Percentiles rank a stretch among this genome's conserved stretches.
Evolutionary conservation across 1,140 invertebrate genomes (phyloP).

Genomic region (Aphelenchoides besseyi): DNA sequence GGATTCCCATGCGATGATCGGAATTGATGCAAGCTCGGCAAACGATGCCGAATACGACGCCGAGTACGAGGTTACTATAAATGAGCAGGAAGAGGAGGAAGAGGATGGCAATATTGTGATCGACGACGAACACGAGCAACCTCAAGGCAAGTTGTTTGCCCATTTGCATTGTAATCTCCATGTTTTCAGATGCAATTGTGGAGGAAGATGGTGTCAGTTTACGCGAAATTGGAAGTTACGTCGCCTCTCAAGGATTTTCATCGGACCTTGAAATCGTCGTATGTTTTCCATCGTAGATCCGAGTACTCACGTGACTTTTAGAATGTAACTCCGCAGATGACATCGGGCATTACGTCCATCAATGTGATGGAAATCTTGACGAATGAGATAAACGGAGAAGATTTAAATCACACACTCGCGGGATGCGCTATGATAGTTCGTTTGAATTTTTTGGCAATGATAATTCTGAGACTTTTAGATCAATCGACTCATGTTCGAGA

Average conservation of each 20-base stretch:
- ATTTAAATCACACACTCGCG: constrained; percentile 20
- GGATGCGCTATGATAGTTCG: constrained; percentile 30
- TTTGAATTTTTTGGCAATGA: background rate
- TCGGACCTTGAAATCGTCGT: constrained; percentile 31
- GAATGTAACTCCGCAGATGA: constrained; percentile 24
- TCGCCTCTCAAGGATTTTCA: constrained; percentile 15
- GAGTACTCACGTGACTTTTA: constrained; percentile 1
- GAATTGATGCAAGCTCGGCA: background rate
- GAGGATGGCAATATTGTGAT: no score
- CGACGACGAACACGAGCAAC: no score
- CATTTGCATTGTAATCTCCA: no score
- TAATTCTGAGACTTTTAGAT: constrained; percentile 26
- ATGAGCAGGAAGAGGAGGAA: no score
- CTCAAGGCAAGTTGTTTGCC: no score
- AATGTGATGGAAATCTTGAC: constrained; percentile 28
- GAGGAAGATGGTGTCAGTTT: constrained; percentile 23
- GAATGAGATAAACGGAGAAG: background rate
- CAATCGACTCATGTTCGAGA: constrained; percentile 34
- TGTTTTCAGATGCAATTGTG: constrained; percentile 26
- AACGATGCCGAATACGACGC: background rate
- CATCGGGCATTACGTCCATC: constrained; percentile 14
- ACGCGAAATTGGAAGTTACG: constrained; percentile 22
- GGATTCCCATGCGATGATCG: background rate
- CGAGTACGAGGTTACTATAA: background rate
- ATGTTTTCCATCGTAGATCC: constrained; percentile 8